These are phyloP conservation scores for Zygogramma bicolorata DNA, from an alignment of 2,888 invertebrate species.

Conservation along the genomic window DNA sequence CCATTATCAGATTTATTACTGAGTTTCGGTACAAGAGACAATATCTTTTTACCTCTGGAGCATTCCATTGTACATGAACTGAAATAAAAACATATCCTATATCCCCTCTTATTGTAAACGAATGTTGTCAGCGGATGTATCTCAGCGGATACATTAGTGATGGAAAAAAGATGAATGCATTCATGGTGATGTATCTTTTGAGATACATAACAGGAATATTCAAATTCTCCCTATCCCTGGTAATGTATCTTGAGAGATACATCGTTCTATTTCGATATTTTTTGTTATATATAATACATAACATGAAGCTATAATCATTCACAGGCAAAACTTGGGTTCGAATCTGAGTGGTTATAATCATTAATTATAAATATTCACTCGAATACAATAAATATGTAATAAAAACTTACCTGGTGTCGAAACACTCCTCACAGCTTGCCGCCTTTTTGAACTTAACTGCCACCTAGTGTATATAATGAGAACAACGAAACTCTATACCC, in stretches of 20 bases:
- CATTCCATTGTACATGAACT: not conserved
- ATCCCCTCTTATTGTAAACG: not conserved
- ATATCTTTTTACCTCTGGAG: not conserved
- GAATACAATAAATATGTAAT: not conserved
- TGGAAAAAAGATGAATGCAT: not conserved
- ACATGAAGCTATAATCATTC: not conserved
- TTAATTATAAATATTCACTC: not conserved
- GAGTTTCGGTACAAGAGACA: too few species aligned
- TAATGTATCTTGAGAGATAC: not conserved
- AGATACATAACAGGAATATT: not conserved
- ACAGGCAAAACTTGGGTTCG: not conserved
- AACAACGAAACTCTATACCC: not conserved
- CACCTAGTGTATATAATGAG: not conserved
- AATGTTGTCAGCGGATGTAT: not conserved
- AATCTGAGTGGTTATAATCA: not conserved
- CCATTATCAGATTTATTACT: too few species aligned
- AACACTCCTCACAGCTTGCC: not conserved
- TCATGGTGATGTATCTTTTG: not conserved
- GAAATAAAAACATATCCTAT: not conserved
- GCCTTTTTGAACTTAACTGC: not conserved
- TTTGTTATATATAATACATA: not conserved
- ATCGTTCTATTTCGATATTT: not conserved
- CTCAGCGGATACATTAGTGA: not conserved
- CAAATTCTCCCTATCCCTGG: not conserved
- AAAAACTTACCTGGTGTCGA: not conserved